Evolutionary conservation across 2,888 invertebrate genomes (phyloP), one percentile per base, ranked within the genome.

Genomic region (Agrochola lota): DNA sequence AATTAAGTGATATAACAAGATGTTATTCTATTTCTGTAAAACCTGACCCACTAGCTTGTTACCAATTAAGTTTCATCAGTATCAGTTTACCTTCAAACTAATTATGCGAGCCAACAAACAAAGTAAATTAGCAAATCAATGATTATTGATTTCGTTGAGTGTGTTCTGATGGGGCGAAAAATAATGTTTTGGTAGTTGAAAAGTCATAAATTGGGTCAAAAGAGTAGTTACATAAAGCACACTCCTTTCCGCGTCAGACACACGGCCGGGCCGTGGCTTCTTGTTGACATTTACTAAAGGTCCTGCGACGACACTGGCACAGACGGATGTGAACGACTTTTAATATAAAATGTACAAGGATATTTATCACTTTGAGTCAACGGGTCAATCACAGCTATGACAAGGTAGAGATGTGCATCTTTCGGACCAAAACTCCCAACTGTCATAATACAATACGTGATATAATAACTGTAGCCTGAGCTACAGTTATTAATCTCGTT

Each of bases 41-140:
- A 49, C 49, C 64, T 73, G 73, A 64, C 68, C 63, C 11, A 70
- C 43, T 57, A 40, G 46, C 57, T 68, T n/a, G 59, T 49, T 72
- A 26, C 15, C 15, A 52, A 62, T 57, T 6, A 40, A 40, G 43
- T 67, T 84, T 71, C 59, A 49, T 64, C 46, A 43, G 67, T 62
- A 63, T 81, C 15, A n/a, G 35, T 49, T 81, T 30, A 60, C 74
- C 67, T 81, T 81, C 67, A 60, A 71, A 55, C 63, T 55, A 74
- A 82, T 71, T 80, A 71, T 68, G 63, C 40, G 26, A 59, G 49
- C 52, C 9, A 68, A 82, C 43, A 69, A 68, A 82, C 43, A 69
- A 69, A 40, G 78, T 59, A 15, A 57, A 71, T 83, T 66, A 82
- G 59, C 46, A 17, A 78, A 57, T 66, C 64, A 49, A 55, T 79